Evolutionary conservation across 2,888 invertebrate genomes (phyloP), one percentile per base, ranked within the genome.

Genomic region (Fabriciana adippe): DNA sequence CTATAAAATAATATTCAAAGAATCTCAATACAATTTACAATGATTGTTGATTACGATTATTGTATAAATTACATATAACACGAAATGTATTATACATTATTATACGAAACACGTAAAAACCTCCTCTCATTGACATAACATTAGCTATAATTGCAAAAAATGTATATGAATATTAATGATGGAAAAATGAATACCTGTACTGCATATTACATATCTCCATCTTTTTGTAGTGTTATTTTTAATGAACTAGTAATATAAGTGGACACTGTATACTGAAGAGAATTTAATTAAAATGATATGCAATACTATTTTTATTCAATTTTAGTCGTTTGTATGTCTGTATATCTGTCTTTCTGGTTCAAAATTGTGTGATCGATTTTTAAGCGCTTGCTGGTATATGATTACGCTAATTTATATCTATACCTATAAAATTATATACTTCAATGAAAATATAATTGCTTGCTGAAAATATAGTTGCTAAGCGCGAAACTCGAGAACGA

Each of bases 111-210:
- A 48, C 15, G 59, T 67, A 68, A 70, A 70, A 71, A 66, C 66
- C 18, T 26, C 56, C 56, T 47, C 64, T 70, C 69, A 72, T 70
- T 72, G 70, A 68, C 68, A 70, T 66, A 71, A 18, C 56, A 63
- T 53, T 70, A 65, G 48, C 59, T 53, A 59, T 72, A 68, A 72
- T 70, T 71, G 59, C 62, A 71, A 72, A 69, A 69, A 74, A 70
- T 73, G 50, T 63, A 55, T 62, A 67, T 51, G 67, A 71, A 69
- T 68, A 68, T 70, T 72, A 64, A 70, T 67, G 65, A 69, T 61
- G 69, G 69, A 70, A 69, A 62, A 72, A 72, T 68, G 56, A 63
- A 67, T 55, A 51, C 57, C 65, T 66, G 66, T 67, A 64, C 63
- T 68, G 67, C 63, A 68, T 64, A 66, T 66, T 65, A 60, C 66